Percentiles rank a stretch among this genome's conserved stretches.
phyloP scores from a whole-genome alignment of 2,113 vertebrate species.

The Oreotrochilus melanogaster region DNA sequence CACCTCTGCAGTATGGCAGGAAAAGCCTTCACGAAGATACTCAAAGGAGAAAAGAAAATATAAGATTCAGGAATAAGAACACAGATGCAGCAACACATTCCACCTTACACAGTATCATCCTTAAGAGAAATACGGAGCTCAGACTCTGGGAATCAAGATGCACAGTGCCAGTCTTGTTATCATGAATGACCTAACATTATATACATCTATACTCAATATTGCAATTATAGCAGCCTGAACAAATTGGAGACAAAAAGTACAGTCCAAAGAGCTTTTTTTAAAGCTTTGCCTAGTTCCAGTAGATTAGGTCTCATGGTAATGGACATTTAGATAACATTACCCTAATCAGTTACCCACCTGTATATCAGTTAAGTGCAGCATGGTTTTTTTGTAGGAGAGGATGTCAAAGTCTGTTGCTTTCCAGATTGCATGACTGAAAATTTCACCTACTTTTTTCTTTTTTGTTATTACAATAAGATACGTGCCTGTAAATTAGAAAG shows the following conservation, averaged over 20 bases:
- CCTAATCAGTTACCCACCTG: slow-evolving; percentile 80
- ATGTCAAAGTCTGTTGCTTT: slow-evolving; percentile 93
- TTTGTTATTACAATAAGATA: slow-evolving; percentile 95
- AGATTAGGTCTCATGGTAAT: not conserved
- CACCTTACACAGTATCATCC: not conserved
- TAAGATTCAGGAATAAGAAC: not conserved
- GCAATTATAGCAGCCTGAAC: not conserved
- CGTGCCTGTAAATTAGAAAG: slow-evolving; percentile 80
- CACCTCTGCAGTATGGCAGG: not conserved
- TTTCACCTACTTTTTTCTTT: slow-evolving; percentile 93
- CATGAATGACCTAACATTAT: not conserved
- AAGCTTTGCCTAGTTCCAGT: not conserved
- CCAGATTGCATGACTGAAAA: slow-evolving; percentile 92
- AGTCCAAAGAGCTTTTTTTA: not conserved
- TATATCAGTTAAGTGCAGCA: slow-evolving; percentile 94
- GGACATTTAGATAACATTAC: not conserved
- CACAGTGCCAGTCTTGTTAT: not conserved
- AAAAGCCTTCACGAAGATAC: not conserved
- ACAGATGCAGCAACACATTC: not conserved
- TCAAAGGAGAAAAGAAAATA: not conserved
- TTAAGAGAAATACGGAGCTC: not conserved
- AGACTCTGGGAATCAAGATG: not conserved
- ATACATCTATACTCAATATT: not conserved
- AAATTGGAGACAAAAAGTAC: not conserved
- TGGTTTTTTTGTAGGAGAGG: slow-evolving; percentile 96